Evolutionary conservation across 2,797 vertebrate species (phyloP).

Genomic region (Sebastes taczanowskii): DNA sequence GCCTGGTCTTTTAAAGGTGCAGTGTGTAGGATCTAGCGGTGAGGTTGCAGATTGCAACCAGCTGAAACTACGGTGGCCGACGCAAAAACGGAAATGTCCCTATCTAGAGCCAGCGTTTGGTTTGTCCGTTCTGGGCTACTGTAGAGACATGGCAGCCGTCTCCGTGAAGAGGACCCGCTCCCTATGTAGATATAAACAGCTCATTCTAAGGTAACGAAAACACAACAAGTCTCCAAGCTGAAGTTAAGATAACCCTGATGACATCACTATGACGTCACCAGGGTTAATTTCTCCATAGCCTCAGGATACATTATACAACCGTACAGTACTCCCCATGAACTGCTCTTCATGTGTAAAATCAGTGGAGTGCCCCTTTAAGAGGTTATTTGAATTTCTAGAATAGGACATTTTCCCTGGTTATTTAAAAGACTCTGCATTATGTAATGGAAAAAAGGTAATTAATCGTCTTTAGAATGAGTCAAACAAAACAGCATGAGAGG

Average conservation of each 20-base stretch:
- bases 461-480: conserved; percentile 24
- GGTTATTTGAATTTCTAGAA: background rate
- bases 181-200: no score
- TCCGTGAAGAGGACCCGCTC: no score
- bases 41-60: no score
- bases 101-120: no score
- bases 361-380: conserved; percentile 6
- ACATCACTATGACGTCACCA: background rate
- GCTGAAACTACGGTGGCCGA: no score
- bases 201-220: no score
- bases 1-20: background rate
- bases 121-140: no score
- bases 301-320: background rate
- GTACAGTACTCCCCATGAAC: background rate
- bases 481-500: conserved; percentile 5
- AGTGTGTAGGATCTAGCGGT: no score
- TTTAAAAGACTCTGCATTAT: background rate
- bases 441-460: conserved; percentile 24
- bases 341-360: background rate
- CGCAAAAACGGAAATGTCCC: no score
- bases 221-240: background rate
- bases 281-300: background rate
- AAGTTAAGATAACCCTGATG: background rate
- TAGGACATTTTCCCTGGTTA: background rate
- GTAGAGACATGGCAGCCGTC: no score